Base-by-base conservation (phyloP, 2,797 vertebrate species). In the Peromyscus aztecus region DNA sequence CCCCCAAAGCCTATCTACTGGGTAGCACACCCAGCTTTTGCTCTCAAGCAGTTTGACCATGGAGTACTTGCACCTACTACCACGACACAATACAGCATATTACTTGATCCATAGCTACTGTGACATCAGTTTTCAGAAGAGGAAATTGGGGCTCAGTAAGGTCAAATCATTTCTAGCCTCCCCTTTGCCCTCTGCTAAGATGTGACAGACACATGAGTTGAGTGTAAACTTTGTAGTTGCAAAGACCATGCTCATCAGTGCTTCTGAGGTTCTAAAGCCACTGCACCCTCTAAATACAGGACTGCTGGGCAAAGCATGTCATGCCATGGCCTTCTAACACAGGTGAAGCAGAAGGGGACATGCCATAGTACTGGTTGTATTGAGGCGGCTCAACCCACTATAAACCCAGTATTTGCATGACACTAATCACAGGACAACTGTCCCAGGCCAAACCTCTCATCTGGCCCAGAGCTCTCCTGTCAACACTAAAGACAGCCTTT, bases 151-250 rank as follows among this genome's bases (percentile, higher is more conserved):
- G 29, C 11, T 49, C 12, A 21, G 0, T 71, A 21, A 24, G 24
- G 46, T 90, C 84, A 90, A 49, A 23, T 81, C 71, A 92, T 1
- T 77, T 88, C 19, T 43, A 85, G 55, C 6, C 55, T 90, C 91
- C 0, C 24, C 27, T 0, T 86, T 69, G 63, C 27, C 10, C 16
- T 96, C 77, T 65, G 81, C 59, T 92, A 69, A 90, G 59, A 91
- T 59, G 75, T 89, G 75, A 81, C 52, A 95, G 43, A 84, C 6
- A 86, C 40, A 34, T 23, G 8, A 89, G 57, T 80, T 52, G 93
- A 91, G 8, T 17, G 43, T 71, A 82, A 87, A 93, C 19, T 86
- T 89, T 95, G 49, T 89, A 4, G 91, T 92, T 97, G 73, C 57
- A 77, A 95, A 92, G 19, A 80, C 52, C 67, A n/a, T 61, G 67